Evolutionary conservation across 2,113 vertebrate species (phyloP), one percentile per base, ranked within the genome.

Genomic region (Corythaixoides concolor): DNA sequence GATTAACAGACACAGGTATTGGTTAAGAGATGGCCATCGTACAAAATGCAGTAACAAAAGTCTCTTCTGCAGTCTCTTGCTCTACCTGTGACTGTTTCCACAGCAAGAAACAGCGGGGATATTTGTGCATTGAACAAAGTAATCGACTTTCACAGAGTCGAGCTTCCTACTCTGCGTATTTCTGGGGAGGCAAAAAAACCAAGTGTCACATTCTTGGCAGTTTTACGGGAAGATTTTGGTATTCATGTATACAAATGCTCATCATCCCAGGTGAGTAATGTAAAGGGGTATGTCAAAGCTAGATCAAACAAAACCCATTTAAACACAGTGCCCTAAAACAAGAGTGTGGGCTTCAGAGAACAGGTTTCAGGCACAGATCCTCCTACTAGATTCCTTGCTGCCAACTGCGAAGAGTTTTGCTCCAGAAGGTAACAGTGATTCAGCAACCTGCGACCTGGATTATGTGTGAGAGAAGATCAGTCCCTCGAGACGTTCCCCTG

Each of bases 371-470:
- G 70, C 87, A 91, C 69, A 88, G 81, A 89, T 75, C 89, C 80
- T 95, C 88, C 90, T 45, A 74, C 92, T 5, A 53, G n/a, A 62
- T 74, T 93, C 83, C 49, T 86, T 79, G 56, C 76, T 87, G 86
- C 90, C 86, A 94, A 67, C 50, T 70, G 88, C 5, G 28, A 85
- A 69, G 79, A 70, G 85, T 68, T 92, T 67, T 92, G 56, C 89
- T 89, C 52, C 92, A 95, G 92, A 92, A 96, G 64, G 62, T 60
- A 78, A 89, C n/a, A 68, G 86, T 58, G 77, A 95, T 67, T 93
- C 92, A 85, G 80, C 66, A 93, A 72, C 88, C 92, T 70, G 80
- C 1, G 33, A 93, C 84, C 87, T 89, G 85, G 73, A 84, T 75
- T 63, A 59, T 5, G 52, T 26, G 47, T 5, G 43, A 35, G 37